A percentile compares a stretch with the other conserved stretches of the same genome.
Evolutionary conservation across 2,113 vertebrate species (phyloP).

Genomic region (Cinclus mexicanus): DNA sequence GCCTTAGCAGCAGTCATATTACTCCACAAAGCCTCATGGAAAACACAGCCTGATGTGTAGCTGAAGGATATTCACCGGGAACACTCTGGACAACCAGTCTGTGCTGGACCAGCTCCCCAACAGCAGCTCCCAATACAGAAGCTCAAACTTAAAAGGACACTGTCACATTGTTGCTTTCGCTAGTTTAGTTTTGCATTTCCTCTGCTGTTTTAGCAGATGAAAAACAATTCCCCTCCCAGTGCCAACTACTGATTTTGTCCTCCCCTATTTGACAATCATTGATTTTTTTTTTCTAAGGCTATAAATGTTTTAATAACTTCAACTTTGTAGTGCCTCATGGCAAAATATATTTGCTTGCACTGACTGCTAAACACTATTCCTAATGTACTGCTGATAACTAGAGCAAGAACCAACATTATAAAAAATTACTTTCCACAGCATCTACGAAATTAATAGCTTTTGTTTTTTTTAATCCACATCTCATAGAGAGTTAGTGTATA

Average conservation of each 20-base stretch:
- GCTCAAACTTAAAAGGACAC: slow-evolving; percentile 28
- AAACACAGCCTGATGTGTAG: not conserved
- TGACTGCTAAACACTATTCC: slow-evolving; percentile 38
- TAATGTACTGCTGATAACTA: slow-evolving; percentile 23
- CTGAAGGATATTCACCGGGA: not conserved
- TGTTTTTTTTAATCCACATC: not conserved
- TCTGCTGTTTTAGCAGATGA: slow-evolving; percentile 4
- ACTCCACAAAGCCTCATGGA: not conserved
- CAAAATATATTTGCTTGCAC: slow-evolving; percentile 46
- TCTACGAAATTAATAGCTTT: slow-evolving; percentile 28
- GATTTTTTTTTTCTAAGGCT: slow-evolving; percentile 37
- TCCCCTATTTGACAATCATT: slow-evolving; percentile 54
- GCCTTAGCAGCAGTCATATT: not conserved
- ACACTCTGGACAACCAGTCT: not conserved
- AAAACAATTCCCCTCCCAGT: slow-evolving; percentile 37
- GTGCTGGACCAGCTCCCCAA: not conserved
- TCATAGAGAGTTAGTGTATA: not conserved
- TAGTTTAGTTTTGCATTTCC: slow-evolving; percentile 54
- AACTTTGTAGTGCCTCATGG: slow-evolving; percentile 53
- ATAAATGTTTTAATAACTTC: slow-evolving; percentile 70
- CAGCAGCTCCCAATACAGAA: not conserved
- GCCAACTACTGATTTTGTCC: slow-evolving; percentile 43
- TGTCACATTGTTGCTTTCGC: not conserved
- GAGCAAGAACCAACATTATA: not conserved
- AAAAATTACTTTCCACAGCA: not conserved